Evolutionary conservation across 2,113 vertebrate species (phyloP).

Genomic region (Agelaius phoeniceus): DNA sequence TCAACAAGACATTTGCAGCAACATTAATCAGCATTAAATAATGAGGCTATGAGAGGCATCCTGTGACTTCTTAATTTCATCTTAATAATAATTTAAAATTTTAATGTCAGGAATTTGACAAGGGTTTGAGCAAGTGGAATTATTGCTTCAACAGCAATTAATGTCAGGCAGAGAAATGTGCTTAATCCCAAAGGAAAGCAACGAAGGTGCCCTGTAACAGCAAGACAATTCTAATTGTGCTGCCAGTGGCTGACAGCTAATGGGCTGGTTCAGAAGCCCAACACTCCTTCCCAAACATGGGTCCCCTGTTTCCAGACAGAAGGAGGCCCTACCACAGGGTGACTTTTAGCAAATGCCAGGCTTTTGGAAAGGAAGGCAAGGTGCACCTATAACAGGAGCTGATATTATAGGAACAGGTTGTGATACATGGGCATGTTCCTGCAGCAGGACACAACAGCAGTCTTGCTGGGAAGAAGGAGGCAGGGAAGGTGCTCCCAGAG

Average conservation of each 20-base stretch:
- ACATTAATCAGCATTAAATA: constrained; percentile 54
- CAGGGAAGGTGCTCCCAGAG: neutral
- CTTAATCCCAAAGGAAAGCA: constrained; percentile 20
- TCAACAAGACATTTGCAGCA: neutral
- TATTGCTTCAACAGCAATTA: constrained; percentile 21
- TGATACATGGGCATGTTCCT: neutral
- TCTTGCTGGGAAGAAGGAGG: neutral
- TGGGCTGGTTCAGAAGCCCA: neutral
- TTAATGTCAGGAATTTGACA: constrained; percentile 49
- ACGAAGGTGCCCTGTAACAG: neutral
- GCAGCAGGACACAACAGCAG: neutral
- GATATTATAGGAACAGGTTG: neutral
- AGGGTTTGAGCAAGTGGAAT: constrained; percentile 31
- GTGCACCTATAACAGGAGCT: accelerated
- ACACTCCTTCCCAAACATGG: accelerated
- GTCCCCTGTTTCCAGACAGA: neutral
- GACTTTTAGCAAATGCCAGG: neutral
- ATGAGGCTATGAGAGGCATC: constrained; percentile 6
- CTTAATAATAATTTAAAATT: constrained; percentile 60
- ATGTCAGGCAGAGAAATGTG: neutral
- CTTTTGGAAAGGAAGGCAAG: neutral
- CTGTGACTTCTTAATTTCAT: constrained; percentile 30
- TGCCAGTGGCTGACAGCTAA: neutral
- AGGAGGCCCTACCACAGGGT: neutral
- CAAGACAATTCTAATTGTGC: neutral